Conservation (phyloP, 2,113 vertebrate species). For the Tilapia sparmanii region DNA sequence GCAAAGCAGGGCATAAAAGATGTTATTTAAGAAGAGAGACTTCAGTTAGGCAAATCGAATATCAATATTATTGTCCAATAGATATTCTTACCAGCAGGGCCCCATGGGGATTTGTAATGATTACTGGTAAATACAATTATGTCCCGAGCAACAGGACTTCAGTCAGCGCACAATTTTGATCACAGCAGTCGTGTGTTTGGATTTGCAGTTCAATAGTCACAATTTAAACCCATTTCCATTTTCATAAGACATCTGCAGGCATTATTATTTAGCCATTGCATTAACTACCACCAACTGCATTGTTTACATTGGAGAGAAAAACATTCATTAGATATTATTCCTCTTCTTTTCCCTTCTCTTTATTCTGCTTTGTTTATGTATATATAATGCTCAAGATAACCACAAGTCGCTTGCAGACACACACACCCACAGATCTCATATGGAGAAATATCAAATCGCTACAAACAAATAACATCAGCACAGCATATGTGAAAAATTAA, state of each 20-base stretch:
- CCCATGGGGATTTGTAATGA: conserved; percentile 3
- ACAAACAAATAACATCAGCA: conserved; percentile 41
- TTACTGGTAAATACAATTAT: conserved; percentile 41
- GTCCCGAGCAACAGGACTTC: background rate
- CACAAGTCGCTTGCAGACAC: conserved; percentile 16
- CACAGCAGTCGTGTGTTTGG: background rate
- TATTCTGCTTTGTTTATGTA: conserved; percentile 32
- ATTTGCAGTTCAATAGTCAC: conserved; percentile 10
- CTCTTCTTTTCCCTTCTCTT: conserved; percentile 1
- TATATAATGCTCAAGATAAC: conserved; percentile 40
- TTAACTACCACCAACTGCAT: background rate
- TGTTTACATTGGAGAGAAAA: conserved; percentile 22
- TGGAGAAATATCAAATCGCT: conserved; percentile 53
- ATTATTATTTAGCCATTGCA: conserved; percentile 6
- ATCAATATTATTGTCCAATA: conserved; percentile 36
- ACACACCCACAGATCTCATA: conserved; percentile 24
- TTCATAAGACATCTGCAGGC: background rate
- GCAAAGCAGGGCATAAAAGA: background rate
- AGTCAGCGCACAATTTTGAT: background rate
- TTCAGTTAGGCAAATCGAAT: conserved; percentile 33
- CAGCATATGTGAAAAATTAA: conserved; percentile 38
- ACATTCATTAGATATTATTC: background rate
- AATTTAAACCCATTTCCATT: conserved; percentile 23
- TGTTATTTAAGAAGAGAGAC: conserved; percentile 26
- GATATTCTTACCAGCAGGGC: conserved; percentile 14